Base-by-base conservation (phyloP, 2,888 invertebrate genomes). In the Iselma pallidipennis region DNA sequence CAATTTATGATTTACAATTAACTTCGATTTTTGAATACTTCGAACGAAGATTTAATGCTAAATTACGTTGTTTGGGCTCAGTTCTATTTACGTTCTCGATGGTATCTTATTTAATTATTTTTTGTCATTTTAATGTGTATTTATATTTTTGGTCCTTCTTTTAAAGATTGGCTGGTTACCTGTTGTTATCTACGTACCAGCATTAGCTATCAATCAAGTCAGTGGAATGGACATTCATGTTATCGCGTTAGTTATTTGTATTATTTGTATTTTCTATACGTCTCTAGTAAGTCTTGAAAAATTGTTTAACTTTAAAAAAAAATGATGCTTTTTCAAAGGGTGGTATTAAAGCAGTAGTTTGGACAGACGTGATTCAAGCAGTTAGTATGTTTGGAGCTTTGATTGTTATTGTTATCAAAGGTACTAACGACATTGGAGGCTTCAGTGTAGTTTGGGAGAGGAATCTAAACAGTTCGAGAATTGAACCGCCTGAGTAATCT, bases 1-100 rank as follows among this genome's bases (percentile, higher is more conserved):
- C 91, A 1, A 91, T 91, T 74, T 90, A 91, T 74, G 86, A 89
- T 57, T 84, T 91, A 19, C 86, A 87, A 72, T 85, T 92, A 23
- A 92, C 91, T 33, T 92, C 92, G 21, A 91, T 91, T 63, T 92
- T 92, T 76, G 91, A 92, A 87, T 91, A 91, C 76, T 85, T 91
- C 76, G 90, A 91, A 68, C 83, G 85, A 79, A 83, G 91, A 72
- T 92, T 89, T 72, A 88, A 90, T 74, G 88, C 86, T 70, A 85
- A 84, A 71, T 87, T 91, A n/a, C 83, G 92, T 67, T 80, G 89
- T 12, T 87, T 91, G 72, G 91, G 90, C 54, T 90, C 92, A 0
- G 74, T 87, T 53, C 82, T 92, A 4, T 91, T 91, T 75, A 83
- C 87, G 33, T 85, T 91, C 70, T 85, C 87, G 49, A 84, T 88